Percentiles rank a stretch among this genome's conserved stretches.
Conservation (phyloP, 2,113 vertebrate genomes). For the Perccottus glenii region DNA sequence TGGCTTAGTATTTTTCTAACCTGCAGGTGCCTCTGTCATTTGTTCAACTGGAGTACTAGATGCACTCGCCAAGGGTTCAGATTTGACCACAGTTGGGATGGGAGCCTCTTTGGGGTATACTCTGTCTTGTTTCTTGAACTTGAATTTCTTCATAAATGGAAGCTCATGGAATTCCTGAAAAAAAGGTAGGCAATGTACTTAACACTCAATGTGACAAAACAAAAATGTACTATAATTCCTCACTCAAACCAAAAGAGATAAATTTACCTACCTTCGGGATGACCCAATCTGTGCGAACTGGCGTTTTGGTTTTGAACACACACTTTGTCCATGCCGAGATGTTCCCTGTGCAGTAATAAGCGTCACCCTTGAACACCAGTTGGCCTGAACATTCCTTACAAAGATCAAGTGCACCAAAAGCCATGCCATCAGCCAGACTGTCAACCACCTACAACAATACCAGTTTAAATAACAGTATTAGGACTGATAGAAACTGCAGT, state of each 20-base stretch:
- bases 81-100: conserved; percentile 7
- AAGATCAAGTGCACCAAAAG: conserved; percentile 88
- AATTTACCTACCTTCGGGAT: conserved; percentile 87
- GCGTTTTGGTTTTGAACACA: conserved; percentile 87
- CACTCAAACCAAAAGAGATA: not conserved
- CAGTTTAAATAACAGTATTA: not conserved
- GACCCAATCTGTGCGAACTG: conserved; percentile 88
- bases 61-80: conserved; percentile 60
- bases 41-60: conserved; percentile 49
- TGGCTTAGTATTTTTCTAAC: conserved; percentile 56
- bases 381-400: conserved; percentile 90
- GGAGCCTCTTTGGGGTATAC: conserved; percentile 81
- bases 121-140: conserved; percentile 90
- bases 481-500: no score
- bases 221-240: not conserved
- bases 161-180: conserved; percentile 91
- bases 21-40: conserved; percentile 73
- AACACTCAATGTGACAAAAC: not conserved
- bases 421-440: conserved; percentile 90
- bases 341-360: conserved; percentile 91
- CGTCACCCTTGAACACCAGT: conserved; percentile 91
- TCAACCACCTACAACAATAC: conserved; percentile 85
- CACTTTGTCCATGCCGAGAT: conserved; percentile 99
- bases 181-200: not conserved
- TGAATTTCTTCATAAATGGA: conserved; percentile 93